phyloP scores from a whole-genome alignment of 2,797 vertebrate species.

The Paedocypris micromegethes region DNA sequence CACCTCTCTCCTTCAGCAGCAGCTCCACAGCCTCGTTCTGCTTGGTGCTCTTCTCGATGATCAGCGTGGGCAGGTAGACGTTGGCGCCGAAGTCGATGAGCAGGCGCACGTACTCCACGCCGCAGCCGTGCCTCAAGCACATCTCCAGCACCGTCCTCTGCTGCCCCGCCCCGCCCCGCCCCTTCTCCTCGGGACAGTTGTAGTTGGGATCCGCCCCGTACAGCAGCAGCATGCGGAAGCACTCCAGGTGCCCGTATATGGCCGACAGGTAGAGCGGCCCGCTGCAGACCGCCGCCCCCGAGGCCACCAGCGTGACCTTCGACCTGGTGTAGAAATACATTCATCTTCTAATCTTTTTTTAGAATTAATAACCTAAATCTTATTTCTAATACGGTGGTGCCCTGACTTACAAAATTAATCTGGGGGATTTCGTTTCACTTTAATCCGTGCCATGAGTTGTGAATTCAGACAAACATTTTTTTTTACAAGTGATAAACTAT shows the following conservation, averaged over 20 bases:
- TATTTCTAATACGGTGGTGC: too few species aligned
- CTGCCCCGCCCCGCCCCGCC: slow-evolving; percentile 69
- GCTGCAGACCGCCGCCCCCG: slow-evolving; percentile 71
- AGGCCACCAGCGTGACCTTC: slow-evolving; percentile 75
- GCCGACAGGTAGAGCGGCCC: slow-evolving; percentile 89
- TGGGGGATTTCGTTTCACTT: too few species aligned
- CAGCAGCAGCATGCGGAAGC: slow-evolving; percentile 82
- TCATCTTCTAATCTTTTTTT: too few species aligned
- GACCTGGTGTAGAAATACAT: slow-evolving; percentile 46
- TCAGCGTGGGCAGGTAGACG: slow-evolving; percentile 78
- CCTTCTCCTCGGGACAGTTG: slow-evolving; percentile 75
- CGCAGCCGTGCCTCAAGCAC: slow-evolving; percentile 82
- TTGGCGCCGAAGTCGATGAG: slow-evolving; percentile 92
- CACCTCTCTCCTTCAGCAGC: slow-evolving; percentile 83
- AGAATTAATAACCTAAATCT: too few species aligned
- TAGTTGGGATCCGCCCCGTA: slow-evolving; percentile 86
- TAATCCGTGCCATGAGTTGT: too few species aligned
- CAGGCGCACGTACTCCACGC: slow-evolving; percentile 74
- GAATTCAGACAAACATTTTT: too few species aligned
- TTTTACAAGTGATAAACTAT: too few species aligned
- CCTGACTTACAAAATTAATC: too few species aligned
- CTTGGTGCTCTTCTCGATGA: slow-evolving; percentile 63
- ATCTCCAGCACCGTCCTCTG: slow-evolving; percentile 85
- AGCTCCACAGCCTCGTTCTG: slow-evolving; percentile 76
- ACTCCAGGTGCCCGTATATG: slow-evolving; percentile 84